A percentile compares a stretch with the other conserved stretches of the same genome.
These are phyloP conservation scores for Tamias sibiricus DNA, from an alignment of 2,113 vertebrate species.

Conservation along the genomic window DNA sequence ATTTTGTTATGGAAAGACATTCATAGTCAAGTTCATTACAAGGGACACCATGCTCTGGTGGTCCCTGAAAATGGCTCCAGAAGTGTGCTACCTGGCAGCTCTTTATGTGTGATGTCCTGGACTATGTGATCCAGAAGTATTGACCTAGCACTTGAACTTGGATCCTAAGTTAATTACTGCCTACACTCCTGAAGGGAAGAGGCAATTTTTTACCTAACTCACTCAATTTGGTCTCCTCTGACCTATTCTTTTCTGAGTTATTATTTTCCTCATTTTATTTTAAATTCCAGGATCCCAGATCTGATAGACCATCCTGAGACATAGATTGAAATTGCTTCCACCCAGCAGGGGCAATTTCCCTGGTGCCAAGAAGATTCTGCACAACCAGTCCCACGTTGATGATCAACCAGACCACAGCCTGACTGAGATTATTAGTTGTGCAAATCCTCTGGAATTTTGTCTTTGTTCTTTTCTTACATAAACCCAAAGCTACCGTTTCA, in stretches of 20 bases:
- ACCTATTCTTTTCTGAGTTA: not conserved
- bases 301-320: not conserved
- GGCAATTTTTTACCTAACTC: not conserved
- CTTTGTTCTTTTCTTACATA: not conserved
- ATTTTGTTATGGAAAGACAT: not conserved
- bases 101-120: not conserved
- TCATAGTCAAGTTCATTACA: not conserved
- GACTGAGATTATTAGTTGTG: not conserved
- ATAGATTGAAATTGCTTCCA: too few relatives aligned
- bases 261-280: not conserved
- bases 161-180: not conserved
- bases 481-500: not conserved
- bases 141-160: not conserved
- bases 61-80: not conserved
- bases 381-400: not conserved
- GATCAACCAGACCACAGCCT: not conserved
- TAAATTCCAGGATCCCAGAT: not conserved
- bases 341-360: not conserved
- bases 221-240: not conserved
- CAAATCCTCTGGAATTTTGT: not conserved
- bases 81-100: rapidly evolving
- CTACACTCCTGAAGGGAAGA: not conserved
- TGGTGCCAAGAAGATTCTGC: not conserved
- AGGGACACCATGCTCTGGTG: not conserved
- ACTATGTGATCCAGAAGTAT: not conserved